phyloP scores from a whole-genome alignment of 2,113 vertebrate species.

The Diadophis punctatus region DNA sequence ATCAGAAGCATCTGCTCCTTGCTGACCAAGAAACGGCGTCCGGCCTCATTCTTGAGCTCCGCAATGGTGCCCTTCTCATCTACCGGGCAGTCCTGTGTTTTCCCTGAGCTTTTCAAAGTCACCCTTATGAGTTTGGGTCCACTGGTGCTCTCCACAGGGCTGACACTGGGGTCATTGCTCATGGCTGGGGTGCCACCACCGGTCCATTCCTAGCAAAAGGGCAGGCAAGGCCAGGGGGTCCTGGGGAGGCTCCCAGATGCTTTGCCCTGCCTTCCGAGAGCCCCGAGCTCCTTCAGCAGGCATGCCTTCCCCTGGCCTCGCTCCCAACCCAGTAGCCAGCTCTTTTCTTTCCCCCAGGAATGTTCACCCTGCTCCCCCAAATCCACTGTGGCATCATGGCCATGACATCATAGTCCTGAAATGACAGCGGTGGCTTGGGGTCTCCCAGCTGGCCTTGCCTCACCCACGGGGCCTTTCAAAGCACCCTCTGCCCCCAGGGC shows the following conservation, averaged over 20 bases:
- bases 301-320: neutral
- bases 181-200: neutral
- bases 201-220: neutral
- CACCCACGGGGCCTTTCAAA: too few species aligned
- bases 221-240: neutral
- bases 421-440: neutral
- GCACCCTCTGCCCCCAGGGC: neutral
- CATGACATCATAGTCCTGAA: neutral
- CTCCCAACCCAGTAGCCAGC: neutral
- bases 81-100: neutral
- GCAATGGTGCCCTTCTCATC: neutral
- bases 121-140: neutral
- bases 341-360: neutral
- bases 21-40: neutral
- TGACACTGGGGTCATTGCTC: neutral
- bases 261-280: neutral
- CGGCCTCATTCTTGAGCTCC: neutral
- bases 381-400: neutral
- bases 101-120: neutral
- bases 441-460: neutral
- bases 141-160: neutral
- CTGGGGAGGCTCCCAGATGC: neutral
- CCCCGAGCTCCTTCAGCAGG: neutral
- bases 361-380: neutral
- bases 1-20: neutral